A percentile compares a stretch with the other conserved stretches of the same genome.
Conservation (phyloP, 2,113 vertebrate genomes). For the Epinephelus fuscoguttatus region DNA sequence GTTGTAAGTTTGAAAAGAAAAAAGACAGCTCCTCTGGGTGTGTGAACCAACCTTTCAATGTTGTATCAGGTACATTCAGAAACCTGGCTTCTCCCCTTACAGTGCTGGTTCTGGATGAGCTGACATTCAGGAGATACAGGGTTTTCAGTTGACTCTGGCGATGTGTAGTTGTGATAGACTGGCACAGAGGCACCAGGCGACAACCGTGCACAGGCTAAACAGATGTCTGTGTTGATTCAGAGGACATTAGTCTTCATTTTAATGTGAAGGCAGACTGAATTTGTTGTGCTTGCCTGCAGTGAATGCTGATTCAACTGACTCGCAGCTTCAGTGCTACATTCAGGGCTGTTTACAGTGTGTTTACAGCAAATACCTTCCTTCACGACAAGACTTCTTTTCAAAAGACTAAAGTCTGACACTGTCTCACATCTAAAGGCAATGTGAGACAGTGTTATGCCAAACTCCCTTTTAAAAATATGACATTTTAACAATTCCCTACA, state of each 20-base stretch:
- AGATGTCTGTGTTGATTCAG: conserved; percentile 83
- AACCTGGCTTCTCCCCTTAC: background rate
- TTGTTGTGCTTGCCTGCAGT: conserved; percentile 5
- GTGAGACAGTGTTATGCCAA: too few relatives aligned
- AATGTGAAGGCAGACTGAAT: conserved; percentile 12
- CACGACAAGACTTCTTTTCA: too few relatives aligned
- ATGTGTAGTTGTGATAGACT: conserved; percentile 2
- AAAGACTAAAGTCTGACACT: too few relatives aligned
- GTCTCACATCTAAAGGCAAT: too few relatives aligned
- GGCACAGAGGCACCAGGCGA: background rate
- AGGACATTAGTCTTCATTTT: conserved; percentile 73
- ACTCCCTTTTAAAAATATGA: too few relatives aligned
- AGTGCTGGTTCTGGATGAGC: background rate
- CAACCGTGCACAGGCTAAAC: conserved; percentile 80
- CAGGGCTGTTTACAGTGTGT: background rate
- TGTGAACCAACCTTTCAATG: background rate
- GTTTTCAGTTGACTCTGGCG: conserved; percentile 1
- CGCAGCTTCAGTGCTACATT: background rate
- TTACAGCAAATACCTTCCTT: background rate
- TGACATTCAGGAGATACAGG: background rate
- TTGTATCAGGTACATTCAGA: background rate
- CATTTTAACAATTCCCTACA: too few relatives aligned
- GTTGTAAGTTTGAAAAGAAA: background rate
- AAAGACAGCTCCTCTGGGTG: background rate
- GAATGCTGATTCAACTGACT: background rate